phyloP scores from a whole-genome alignment of 2,888 invertebrate species.

The Heliconius ismenius region DNA sequence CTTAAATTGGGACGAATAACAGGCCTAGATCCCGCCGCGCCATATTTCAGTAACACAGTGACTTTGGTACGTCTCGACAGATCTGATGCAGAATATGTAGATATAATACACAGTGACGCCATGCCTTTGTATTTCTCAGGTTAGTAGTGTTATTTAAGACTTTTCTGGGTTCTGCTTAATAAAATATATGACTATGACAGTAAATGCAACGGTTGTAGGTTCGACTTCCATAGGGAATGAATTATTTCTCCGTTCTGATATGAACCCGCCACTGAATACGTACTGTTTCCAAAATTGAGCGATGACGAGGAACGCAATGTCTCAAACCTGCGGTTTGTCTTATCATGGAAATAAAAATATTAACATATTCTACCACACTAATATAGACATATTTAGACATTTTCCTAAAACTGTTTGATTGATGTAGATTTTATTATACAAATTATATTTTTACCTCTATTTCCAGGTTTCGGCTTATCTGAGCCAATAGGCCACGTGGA shows the following conservation, averaged over 20 bases:
- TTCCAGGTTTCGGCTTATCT: slow-evolving; percentile 87
- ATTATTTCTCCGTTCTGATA: background rate
- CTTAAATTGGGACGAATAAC: slow-evolving; percentile 89
- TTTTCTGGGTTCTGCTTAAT: background rate
- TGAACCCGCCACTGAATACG: background rate
- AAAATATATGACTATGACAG: background rate
- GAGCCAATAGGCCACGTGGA: slow-evolving; percentile 94
- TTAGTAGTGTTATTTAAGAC: slow-evolving; percentile 39
- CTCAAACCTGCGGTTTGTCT: too few species aligned
- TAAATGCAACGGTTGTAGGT: too few species aligned
- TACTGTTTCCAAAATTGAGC: background rate
- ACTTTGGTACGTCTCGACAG: slow-evolving; percentile 91
- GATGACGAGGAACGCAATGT: too few species aligned
- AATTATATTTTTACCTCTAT: slow-evolving; percentile 1
- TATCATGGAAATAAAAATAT: too few species aligned
- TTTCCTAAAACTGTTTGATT: too few species aligned
- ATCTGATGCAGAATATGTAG: slow-evolving; percentile 93
- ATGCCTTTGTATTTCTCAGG: slow-evolving; percentile 85
- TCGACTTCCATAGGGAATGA: too few species aligned
- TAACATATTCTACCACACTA: too few species aligned
- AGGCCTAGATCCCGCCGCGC: slow-evolving; percentile 95
- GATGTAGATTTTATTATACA: background rate
- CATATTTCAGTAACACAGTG: slow-evolving; percentile 91
- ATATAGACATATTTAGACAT: too few species aligned
- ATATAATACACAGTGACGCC: slow-evolving; percentile 94